A percentile compares a stretch with the other conserved stretches of the same genome.
These are phyloP conservation scores for Pelvicachromis taeniatus DNA, from an alignment of 2,113 vertebrate genomes.

Conservation along the genomic window DNA sequence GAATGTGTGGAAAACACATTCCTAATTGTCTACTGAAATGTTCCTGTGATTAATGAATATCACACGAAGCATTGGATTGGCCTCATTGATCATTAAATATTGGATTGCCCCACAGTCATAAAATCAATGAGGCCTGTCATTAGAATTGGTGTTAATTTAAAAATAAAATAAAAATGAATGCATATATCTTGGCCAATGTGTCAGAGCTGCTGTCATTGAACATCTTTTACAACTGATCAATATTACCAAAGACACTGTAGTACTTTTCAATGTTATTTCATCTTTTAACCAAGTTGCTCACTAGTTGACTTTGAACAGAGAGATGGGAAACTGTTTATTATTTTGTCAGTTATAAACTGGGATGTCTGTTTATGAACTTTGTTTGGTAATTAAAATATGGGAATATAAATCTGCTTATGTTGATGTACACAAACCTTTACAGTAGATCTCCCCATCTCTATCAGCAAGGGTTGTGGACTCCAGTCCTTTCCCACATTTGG, in stretches of 20 bases:
- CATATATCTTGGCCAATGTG: background rate
- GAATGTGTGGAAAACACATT: background rate
- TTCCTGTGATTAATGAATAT: background rate
- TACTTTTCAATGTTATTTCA: background rate
- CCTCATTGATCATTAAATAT: background rate
- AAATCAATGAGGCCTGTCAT: background rate
- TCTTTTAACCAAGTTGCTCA: background rate
- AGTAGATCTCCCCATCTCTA: conserved; percentile 93
- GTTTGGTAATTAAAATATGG: background rate
- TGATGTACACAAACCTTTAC: conserved; percentile 81
- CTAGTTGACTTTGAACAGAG: background rate
- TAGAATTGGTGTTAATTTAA: background rate
- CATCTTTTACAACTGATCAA: background rate
- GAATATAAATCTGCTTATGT: background rate
- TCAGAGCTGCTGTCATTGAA: background rate
- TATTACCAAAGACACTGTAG: too few relatives aligned
- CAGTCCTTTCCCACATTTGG: conserved; percentile 92
- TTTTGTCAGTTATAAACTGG: background rate
- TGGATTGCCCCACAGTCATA: background rate
- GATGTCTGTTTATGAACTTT: background rate
- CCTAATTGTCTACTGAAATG: background rate
- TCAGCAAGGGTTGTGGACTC: conserved; percentile 95
- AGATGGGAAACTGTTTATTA: background rate
- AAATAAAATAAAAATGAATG: background rate
- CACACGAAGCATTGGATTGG: background rate